Percentiles rank a stretch among this genome's conserved stretches.
phyloP scores from a whole-genome alignment of 2,797 vertebrate genomes.

The Alca torda region DNA sequence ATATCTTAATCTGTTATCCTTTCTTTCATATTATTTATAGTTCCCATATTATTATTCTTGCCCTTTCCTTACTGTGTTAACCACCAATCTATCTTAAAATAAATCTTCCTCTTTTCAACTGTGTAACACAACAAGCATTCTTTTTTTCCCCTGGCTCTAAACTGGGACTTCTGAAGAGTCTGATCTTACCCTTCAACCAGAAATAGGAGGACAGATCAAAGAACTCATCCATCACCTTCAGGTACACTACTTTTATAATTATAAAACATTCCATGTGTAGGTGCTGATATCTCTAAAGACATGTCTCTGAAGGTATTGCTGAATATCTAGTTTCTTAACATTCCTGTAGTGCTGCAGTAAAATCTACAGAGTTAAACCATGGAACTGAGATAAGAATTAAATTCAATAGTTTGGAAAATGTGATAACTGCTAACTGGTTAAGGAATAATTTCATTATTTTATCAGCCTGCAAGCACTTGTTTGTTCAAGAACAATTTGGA shows the following conservation, averaged over 20 bases:
- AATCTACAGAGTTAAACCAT: neutral
- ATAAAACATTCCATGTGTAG: neutral
- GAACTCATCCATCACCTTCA: neutral
- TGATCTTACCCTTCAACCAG: neutral
- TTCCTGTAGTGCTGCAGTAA: neutral
- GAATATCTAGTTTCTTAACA: neutral
- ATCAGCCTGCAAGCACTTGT: neutral
- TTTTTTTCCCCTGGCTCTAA: neutral
- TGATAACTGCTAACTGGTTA: neutral
- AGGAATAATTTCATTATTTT: neutral
- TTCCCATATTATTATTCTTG: neutral
- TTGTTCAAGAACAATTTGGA: neutral
- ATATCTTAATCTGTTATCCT: neutral
- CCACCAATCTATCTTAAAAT: neutral
- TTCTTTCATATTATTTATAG: neutral
- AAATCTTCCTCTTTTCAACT: neutral
- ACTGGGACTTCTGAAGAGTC: neutral
- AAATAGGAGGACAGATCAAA: conserved; percentile 18
- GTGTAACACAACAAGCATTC: neutral
- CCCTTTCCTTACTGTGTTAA: neutral
- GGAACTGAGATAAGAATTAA: neutral
- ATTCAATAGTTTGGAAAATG: neutral
- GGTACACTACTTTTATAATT: neutral
- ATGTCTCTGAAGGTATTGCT: neutral
- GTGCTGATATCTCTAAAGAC: neutral